Base-by-base conservation (phyloP, 2,113 vertebrate species). In the Glareola pratincola region DNA sequence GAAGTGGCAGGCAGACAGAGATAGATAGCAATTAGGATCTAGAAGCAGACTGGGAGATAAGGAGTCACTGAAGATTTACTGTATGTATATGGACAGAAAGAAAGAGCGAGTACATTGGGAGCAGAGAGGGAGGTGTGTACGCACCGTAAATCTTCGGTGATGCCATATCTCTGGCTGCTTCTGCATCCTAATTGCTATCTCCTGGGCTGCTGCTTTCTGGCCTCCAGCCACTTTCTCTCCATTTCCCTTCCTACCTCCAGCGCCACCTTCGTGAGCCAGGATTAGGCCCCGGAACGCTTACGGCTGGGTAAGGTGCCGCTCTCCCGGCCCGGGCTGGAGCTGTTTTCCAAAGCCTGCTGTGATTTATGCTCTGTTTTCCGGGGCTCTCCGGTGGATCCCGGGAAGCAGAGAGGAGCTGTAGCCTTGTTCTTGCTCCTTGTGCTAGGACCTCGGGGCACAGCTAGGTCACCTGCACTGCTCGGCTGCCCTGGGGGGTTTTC, bases 51-150 rank as follows among this genome's bases (percentile, higher is more conserved):
- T 75, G 94, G 88, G 96, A 96, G 96, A 98, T 97, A 97, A 97
- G 96, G 95, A 97, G 95, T 95, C 96, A 93, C 92, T 14, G 94
- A 97, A 96, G 95, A 97, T 98, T 97, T 98, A 98, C 94, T 94
- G 96, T 80, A 93, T 96, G 94, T 97, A 27, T 96, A 95, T 96
- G 95, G 95, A 96, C 96, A 96, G 97, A 88, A 96, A 96, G 97
- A 95, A 97, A 90, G 90, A 95, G 85, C 32, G 53, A 95, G 92
- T 95, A 93, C 68, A 74, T 60, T 85, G 93, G 88, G 91, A 97
- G 95, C 94, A 96, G 96, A 83, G 95, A 96, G 94, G 97, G 96
- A 97, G 97, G 96, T 97, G 97, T 96, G 96, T 26, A 82, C 23
- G 12, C 90, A 91, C 89, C 87, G 96, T 97, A 97, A 97, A 97